Evolutionary conservation across 2,113 vertebrate genomes (phyloP).

Genomic region (Hylia prasina): DNA sequence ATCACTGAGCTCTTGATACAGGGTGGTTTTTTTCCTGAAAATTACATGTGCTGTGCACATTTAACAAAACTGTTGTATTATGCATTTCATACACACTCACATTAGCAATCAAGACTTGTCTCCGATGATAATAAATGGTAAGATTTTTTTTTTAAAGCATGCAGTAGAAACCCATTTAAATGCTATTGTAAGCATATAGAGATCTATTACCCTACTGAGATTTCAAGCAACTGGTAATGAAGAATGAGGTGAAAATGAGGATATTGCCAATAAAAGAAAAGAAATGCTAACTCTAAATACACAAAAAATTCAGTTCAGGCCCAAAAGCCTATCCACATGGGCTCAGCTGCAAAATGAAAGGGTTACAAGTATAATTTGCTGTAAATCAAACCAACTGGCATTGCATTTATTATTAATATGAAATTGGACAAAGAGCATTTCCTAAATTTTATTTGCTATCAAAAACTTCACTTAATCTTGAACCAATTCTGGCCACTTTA

Average conservation of each 20-base stretch:
- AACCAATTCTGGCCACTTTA: background rate
- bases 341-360: background rate
- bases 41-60: background rate
- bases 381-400: background rate
- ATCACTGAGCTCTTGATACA: background rate
- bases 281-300: background rate
- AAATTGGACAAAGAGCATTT: background rate
- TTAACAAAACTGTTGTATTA: background rate
- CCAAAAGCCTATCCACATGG: background rate
- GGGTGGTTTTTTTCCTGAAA: background rate
- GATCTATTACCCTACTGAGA: background rate
- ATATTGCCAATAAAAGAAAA: background rate
- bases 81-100: background rate
- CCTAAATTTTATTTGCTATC: background rate
- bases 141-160: background rate
- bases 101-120: background rate
- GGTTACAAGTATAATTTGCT: background rate
- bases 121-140: background rate
- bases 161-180: background rate
- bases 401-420: background rate
- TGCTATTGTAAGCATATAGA: background rate
- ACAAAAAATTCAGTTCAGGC: background rate
- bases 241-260: background rate
- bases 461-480: background rate
- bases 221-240: background rate